Conservation (phyloP, 2,113 vertebrate species). For the Tiliqua scincoides region DNA sequence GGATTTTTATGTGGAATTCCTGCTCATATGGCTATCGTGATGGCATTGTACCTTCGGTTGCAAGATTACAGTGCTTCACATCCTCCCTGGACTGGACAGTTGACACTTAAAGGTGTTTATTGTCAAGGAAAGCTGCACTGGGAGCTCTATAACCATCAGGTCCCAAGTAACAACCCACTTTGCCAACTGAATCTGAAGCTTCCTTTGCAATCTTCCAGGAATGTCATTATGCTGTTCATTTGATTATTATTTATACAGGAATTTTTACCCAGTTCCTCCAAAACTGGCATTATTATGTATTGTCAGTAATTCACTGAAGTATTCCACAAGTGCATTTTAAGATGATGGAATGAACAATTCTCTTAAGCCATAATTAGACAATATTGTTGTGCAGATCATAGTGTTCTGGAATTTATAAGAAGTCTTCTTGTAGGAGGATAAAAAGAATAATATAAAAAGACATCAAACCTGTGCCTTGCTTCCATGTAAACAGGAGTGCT, state of each 20-base stretch:
- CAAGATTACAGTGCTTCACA: not conserved
- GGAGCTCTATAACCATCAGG: not conserved
- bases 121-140: conserved; percentile 15
- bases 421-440: not conserved
- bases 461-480: not conserved
- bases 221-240: not conserved
- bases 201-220: not conserved
- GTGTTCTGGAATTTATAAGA: not conserved
- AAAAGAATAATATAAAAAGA: not conserved
- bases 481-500: not conserved
- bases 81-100: conserved; percentile 5
- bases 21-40: not conserved
- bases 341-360: not conserved
- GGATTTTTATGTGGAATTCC: conserved; percentile 31
- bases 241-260: not conserved
- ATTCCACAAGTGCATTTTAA: not conserved
- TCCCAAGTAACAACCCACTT: not conserved
- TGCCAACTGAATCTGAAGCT: not conserved
- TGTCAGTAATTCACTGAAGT: conserved; percentile 1
- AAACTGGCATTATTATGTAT: not conserved
- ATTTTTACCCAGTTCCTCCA: not conserved
- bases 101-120: not conserved
- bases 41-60: not conserved
- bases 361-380: not conserved
- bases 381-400: not conserved